Conservation (phyloP, 2,113 vertebrate species). For the Tursiops truncatus region DNA sequence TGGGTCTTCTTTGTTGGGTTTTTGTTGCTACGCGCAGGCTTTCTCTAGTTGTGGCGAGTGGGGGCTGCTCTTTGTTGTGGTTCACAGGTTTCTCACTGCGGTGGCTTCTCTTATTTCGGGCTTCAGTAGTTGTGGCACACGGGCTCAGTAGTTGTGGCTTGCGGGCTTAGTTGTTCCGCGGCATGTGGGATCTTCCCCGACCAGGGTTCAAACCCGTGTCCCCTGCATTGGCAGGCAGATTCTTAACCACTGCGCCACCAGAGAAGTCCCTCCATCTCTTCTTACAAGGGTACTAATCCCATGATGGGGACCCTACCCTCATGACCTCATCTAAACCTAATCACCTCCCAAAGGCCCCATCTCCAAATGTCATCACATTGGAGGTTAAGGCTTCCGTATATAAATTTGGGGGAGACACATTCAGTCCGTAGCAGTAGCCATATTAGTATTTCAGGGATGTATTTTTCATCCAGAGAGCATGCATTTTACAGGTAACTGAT, state of each 20-base stretch:
- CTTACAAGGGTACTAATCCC: background rate
- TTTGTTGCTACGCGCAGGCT: too few relatives aligned
- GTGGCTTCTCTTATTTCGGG: too few relatives aligned
- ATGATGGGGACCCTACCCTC: background rate
- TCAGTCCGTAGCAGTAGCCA: background rate
- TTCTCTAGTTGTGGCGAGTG: accelerated
- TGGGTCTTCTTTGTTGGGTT: too few relatives aligned
- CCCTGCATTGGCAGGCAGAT: too few relatives aligned
- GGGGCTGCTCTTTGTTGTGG: too few relatives aligned
- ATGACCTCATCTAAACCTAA: background rate
- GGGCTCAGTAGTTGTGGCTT: too few relatives aligned
- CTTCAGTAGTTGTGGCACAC: too few relatives aligned
- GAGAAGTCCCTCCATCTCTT: background rate
- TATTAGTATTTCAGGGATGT: background rate
- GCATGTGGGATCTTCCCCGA: too few relatives aligned
- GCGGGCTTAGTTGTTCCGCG: too few relatives aligned
- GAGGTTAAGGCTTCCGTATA: background rate
- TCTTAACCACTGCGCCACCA: too few relatives aligned
- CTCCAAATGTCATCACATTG: background rate
- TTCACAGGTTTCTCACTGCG: too few relatives aligned
- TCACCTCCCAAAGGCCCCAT: background rate
- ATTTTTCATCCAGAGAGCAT: background rate
- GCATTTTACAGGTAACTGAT: background rate
- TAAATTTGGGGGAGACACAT: background rate
- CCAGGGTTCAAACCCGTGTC: too few relatives aligned